phyloP scores from a whole-genome alignment of 1,140 invertebrate species.

The Acyrthosiphon pisum region DNA sequence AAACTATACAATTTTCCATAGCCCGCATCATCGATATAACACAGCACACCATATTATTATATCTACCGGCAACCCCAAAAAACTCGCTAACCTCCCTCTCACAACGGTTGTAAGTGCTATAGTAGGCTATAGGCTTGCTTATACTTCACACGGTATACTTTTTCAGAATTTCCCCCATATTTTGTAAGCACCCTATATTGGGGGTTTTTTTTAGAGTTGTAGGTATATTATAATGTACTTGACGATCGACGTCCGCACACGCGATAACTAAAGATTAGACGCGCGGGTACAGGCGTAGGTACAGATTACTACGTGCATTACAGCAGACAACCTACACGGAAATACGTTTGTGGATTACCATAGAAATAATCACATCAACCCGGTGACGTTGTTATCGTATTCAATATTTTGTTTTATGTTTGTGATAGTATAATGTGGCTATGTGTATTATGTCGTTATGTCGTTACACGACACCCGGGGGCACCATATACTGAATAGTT shows the following conservation, averaged over 20 bases:
- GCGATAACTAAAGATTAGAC: background rate
- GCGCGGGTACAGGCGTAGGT: no score
- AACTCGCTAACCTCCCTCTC: no score
- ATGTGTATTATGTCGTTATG: background rate
- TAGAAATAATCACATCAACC: background rate
- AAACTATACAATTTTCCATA: no score
- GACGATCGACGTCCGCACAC: background rate
- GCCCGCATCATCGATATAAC: no score
- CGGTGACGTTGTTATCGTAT: background rate
- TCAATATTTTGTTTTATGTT: background rate
- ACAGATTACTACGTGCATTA: background rate
- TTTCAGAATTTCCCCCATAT: background rate
- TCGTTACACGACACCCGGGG: background rate
- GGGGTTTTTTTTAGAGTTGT: no score
- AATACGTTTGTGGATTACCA: background rate
- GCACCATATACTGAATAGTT: background rate
- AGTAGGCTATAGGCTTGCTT: no score
- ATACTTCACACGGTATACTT: background rate
- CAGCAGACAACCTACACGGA: background rate
- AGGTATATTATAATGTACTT: no score
- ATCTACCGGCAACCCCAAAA: no score
- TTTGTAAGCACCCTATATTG: no score
- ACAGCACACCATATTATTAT: no score
- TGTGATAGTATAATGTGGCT: no score
- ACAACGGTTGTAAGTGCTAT: no score